Percentiles rank a stretch among this genome's conserved stretches.
Evolutionary conservation across 2,113 vertebrate species (phyloP).

Genomic region (Callopanchax toddi): DNA sequence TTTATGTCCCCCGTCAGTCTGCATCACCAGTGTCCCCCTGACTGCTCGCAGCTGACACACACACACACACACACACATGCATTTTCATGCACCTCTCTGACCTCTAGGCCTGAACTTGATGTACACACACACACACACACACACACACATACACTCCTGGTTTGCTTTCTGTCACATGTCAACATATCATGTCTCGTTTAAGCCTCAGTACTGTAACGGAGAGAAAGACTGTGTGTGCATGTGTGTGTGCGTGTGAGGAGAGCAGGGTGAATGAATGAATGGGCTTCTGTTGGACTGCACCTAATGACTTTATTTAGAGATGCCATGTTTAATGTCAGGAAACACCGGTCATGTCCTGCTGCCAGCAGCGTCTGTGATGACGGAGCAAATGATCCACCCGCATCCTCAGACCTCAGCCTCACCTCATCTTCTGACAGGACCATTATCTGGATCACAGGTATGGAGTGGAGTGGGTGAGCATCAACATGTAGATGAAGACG

Average conservation of each 20-base stretch:
- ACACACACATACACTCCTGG: conserved; percentile 18
- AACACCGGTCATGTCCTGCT: conserved; percentile 85
- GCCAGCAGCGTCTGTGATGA: conserved; percentile 84
- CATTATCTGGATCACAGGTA: conserved; percentile 87
- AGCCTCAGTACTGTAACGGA: conserved; percentile 15
- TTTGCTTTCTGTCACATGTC: conserved; percentile 70
- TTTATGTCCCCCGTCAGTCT: conserved; percentile 77
- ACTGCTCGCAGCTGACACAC: conserved; percentile 70
- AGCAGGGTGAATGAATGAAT: conserved; percentile 59
- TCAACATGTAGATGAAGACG: conserved; percentile 13
- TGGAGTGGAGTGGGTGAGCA: conserved; percentile 28
- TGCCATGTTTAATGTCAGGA: conserved; percentile 93
- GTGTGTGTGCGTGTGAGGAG: conserved; percentile 36
- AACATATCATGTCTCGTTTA: conserved; percentile 46
- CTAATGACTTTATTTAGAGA: conserved; percentile 91
- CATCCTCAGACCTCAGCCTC: conserved; percentile 59
- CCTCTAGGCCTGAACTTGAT: conserved; percentile 52
- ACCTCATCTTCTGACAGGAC: conserved; percentile 72
- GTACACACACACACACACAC: conserved; percentile 15
- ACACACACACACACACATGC: conserved; percentile 12
- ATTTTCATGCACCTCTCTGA: conserved; percentile 29
- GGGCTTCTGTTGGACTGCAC: conserved; percentile 71
- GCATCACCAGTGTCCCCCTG: conserved; percentile 72
- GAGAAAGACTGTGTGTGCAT: conserved; percentile 15
- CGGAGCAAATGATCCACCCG: conserved; percentile 4